These are phyloP conservation scores for Australoheros facetus DNA, from an alignment of 2,797 vertebrate genomes.

Conservation along the genomic window DNA sequence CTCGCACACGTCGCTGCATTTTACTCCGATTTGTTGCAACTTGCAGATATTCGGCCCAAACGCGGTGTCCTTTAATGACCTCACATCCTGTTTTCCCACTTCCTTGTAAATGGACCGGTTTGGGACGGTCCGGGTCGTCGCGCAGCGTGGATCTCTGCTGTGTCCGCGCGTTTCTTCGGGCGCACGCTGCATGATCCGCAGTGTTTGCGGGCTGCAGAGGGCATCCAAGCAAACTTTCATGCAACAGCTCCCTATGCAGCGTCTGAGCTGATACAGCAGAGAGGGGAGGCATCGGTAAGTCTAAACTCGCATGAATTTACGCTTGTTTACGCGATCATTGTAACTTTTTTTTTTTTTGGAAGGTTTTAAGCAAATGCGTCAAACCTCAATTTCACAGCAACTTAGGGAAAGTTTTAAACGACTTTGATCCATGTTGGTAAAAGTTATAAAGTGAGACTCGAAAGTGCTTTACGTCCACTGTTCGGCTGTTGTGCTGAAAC, in stretches of 20 bases:
- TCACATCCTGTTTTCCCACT: slow-evolving; percentile 78
- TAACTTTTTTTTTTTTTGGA: background rate
- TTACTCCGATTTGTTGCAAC: slow-evolving; percentile 12
- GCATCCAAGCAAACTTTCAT: background rate
- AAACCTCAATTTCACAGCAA: background rate
- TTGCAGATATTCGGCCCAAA: slow-evolving; percentile 31
- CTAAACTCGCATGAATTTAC: background rate
- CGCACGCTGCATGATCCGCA: background rate
- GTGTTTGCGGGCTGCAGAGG: slow-evolving; percentile 1
- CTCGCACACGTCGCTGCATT: background rate
- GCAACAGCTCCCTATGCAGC: background rate
- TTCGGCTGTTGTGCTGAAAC: background rate
- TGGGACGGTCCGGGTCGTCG: slow-evolving; percentile 57
- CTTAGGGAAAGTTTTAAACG: background rate
- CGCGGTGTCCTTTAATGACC: slow-evolving; percentile 65
- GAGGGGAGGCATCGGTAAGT: slow-evolving; percentile 36
- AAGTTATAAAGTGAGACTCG: background rate
- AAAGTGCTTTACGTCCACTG: background rate
- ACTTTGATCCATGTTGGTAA: background rate
- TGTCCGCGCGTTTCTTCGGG: slow-evolving; percentile 15
- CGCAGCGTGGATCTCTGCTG: slow-evolving; percentile 40
- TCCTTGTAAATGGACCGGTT: slow-evolving; percentile 68
- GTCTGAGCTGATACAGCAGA: background rate
- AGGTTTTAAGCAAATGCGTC: background rate
- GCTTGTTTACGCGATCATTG: background rate